Percentiles rank a stretch among this genome's conserved stretches.
Conservation (phyloP, 1,140 invertebrate species). For the Neodiprion fabricii region DNA sequence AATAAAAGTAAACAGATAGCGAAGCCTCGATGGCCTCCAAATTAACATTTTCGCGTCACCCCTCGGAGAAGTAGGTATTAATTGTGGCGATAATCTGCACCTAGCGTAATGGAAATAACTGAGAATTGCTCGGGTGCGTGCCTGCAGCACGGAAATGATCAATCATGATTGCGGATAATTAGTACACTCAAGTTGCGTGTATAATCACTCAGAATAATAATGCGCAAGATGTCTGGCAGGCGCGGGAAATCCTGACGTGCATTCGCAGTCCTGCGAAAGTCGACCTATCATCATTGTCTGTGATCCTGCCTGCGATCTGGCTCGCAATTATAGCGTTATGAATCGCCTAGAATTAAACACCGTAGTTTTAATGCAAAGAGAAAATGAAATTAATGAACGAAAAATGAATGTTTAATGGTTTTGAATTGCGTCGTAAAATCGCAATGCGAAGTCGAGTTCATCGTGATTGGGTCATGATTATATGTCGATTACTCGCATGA, state of each 20-base stretch:
- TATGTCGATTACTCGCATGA: too few species aligned
- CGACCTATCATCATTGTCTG: too few species aligned
- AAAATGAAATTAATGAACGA: too few species aligned
- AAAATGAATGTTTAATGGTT: too few species aligned
- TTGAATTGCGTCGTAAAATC: too few species aligned
- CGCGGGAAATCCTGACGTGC: constrained; percentile 32
- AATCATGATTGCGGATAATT: constrained; percentile 55
- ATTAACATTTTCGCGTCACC: constrained; percentile 20
- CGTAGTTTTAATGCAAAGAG: too few species aligned
- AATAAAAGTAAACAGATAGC: neutral
- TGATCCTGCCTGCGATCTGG: too few species aligned
- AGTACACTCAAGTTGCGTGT: constrained; percentile 46
- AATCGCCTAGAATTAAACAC: too few species aligned
- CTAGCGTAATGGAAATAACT: constrained; percentile 52
- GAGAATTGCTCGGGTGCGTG: constrained; percentile 50
- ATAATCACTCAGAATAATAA: constrained; percentile 54
- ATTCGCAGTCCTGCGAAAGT: neutral
- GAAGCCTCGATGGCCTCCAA: neutral
- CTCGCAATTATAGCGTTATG: too few species aligned
- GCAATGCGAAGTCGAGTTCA: too few species aligned
- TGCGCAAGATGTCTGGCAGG: constrained; percentile 15
- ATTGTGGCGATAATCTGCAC: constrained; percentile 33
- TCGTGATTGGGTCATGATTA: too few species aligned
- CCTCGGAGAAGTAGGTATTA: constrained; percentile 31
- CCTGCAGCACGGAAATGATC: constrained; percentile 51